A percentile compares a stretch with the other conserved stretches of the same genome.
These are phyloP conservation scores for Streblospio benedicti DNA, from an alignment of 1,140 invertebrate genomes.

Conservation along the genomic window DNA sequence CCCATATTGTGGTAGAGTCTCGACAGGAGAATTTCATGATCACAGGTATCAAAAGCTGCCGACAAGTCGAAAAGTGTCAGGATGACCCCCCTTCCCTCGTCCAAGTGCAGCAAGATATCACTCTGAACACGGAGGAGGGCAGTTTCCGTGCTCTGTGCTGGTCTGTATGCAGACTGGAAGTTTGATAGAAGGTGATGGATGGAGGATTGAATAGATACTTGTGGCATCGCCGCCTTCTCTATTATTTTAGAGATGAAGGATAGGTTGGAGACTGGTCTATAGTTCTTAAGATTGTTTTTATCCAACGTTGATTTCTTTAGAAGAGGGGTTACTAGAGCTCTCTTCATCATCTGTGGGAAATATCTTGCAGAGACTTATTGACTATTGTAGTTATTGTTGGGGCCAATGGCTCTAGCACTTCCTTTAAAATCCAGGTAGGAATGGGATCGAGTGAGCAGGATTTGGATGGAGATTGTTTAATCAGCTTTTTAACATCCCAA, in stretches of 20 bases:
- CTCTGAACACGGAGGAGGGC: slow-evolving; percentile 3
- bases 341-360: too few species aligned
- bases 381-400: too few species aligned
- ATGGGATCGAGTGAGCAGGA: not conserved
- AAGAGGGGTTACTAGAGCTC: not conserved
- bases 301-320: not conserved
- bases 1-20: slow-evolving; percentile 2
- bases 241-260: not conserved
- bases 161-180: not conserved
- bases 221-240: not conserved
- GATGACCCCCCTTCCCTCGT: not conserved
- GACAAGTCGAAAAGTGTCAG: slow-evolving; percentile 11
- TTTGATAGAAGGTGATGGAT: too few species aligned
- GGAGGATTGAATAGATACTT: too few species aligned
- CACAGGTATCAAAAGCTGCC: slow-evolving; percentile 14
- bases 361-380: too few species aligned
- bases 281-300: not conserved
- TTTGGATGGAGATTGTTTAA: not conserved
- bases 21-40: slow-evolving; percentile 5
- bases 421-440: not conserved
- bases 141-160: not conserved
- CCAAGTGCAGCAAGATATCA: slow-evolving; percentile 7
- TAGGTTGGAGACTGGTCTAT: not conserved
- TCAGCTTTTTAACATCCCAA: too few species aligned
- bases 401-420: not conserved